phyloP scores from a whole-genome alignment of 2,888 invertebrate species.

The Sepioteuthis lessoniana region DNA sequence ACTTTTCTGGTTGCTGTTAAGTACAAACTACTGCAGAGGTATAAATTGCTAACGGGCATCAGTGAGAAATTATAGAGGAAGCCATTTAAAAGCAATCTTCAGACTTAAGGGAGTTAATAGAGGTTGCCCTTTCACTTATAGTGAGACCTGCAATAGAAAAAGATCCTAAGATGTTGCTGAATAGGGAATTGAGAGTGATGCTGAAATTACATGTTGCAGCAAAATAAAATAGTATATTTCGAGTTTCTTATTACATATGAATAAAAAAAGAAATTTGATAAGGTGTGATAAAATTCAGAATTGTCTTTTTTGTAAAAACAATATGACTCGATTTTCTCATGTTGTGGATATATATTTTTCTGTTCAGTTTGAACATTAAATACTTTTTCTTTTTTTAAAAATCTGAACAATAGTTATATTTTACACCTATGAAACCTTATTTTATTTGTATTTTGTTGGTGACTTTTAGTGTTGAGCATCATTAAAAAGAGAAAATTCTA shows the following conservation, averaged over 20 bases:
- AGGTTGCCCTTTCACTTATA: background rate
- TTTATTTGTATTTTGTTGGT: background rate
- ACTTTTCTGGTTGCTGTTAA: background rate
- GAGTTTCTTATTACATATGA: no score
- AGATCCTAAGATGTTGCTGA: background rate
- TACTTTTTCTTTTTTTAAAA: background rate
- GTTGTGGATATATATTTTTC: background rate
- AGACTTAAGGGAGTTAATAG: background rate
- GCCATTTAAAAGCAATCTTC: conserved; percentile 23
- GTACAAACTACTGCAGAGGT: background rate
- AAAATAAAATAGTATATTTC: background rate
- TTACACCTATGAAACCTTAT: background rate
- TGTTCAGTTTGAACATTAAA: background rate
- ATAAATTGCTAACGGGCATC: background rate
- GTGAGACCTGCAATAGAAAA: background rate
- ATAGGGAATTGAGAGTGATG: background rate
- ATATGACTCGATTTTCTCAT: background rate
- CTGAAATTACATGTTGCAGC: background rate
- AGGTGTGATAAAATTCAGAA: no score
- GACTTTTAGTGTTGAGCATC: background rate
- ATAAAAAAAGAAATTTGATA: no score
- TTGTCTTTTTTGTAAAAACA: background rate
- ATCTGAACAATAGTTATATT: background rate
- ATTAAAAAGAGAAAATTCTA: background rate
- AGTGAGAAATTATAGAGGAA: background rate